Evolutionary conservation across 2,797 vertebrate genomes (phyloP).

Genomic region (Spondyliosoma cantharus): DNA sequence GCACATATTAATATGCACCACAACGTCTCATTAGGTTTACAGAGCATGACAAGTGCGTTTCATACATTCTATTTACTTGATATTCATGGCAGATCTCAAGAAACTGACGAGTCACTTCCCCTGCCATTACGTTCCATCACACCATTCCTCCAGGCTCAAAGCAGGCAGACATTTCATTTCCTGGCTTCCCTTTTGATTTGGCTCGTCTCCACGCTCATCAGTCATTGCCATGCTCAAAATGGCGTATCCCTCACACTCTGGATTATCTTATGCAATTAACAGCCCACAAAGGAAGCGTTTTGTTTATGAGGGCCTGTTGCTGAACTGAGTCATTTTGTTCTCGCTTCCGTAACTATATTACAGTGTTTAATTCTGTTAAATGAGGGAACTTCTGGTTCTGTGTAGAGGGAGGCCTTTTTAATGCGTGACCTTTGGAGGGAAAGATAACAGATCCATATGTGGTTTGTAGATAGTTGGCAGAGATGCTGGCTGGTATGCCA

Average conservation of each 20-base stretch:
- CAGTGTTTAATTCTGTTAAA: constrained; percentile 19
- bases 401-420: not conserved
- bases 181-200: constrained; percentile 69
- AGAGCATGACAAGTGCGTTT: constrained; percentile 29
- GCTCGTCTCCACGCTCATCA: constrained; percentile 71
- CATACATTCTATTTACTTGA: constrained; percentile 52
- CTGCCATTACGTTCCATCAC: constrained; percentile 52
- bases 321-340: constrained; percentile 51
- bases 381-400: constrained; percentile 23
- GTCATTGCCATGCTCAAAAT: constrained; percentile 78
- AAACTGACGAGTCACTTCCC: constrained; percentile 51
- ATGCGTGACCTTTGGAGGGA: not conserved
- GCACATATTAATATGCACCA: not conserved
- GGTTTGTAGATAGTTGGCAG: not conserved
- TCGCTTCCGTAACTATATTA: constrained; percentile 7
- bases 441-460: not conserved
- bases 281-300: constrained; percentile 59
- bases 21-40: constrained; percentile 20
- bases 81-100: constrained; percentile 55
- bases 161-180: constrained; percentile 73
- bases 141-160: constrained; percentile 60
- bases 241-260: constrained; percentile 70
- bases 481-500: not conserved
- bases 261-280: constrained; percentile 76
- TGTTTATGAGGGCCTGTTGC: constrained; percentile 33